Evolutionary conservation across 2,113 vertebrate genomes (phyloP).

Genomic region (Barbus barbus): DNA sequence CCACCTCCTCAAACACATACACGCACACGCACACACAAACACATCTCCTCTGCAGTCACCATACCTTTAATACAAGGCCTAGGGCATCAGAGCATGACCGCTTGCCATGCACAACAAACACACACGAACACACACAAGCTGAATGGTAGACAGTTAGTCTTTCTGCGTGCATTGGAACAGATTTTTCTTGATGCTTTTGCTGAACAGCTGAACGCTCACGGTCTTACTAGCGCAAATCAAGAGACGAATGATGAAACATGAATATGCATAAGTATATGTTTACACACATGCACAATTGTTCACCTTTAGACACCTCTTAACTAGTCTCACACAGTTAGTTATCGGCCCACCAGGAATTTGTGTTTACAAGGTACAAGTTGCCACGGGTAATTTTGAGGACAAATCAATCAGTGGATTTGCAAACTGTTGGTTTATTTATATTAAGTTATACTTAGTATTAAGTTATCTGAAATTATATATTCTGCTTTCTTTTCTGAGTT

Average conservation of each 20-base stretch:
- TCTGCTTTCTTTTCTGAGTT: too few relatives aligned
- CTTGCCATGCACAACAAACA: slow-evolving; percentile 14
- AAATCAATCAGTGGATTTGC: not conserved
- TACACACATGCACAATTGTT: not conserved
- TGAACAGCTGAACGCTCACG: slow-evolving; percentile 63
- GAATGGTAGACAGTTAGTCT: slow-evolving; percentile 24
- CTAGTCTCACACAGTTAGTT: not conserved
- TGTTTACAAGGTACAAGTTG: not conserved
- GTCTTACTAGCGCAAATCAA: slow-evolving; percentile 37
- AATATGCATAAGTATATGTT: not conserved
- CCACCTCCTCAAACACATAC: slow-evolving; percentile 59
- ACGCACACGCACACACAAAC: slow-evolving; percentile 52
- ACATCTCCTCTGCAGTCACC: slow-evolving; percentile 58
- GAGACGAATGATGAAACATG: not conserved
- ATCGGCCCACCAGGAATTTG: not conserved
- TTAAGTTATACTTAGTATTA: too few relatives aligned
- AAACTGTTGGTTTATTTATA: not conserved
- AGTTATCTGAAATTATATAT: too few relatives aligned
- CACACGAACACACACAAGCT: not conserved
- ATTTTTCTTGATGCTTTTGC: slow-evolving; percentile 59
- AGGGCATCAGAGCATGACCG: slow-evolving; percentile 32
- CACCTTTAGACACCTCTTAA: not conserved
- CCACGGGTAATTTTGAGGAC: not conserved
- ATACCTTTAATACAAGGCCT: slow-evolving; percentile 52
- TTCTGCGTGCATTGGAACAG: slow-evolving; percentile 58